Evolutionary conservation across 2,888 invertebrate genomes (phyloP), one percentile per base, ranked within the genome.

Genomic region (Phengaris arion): DNA sequence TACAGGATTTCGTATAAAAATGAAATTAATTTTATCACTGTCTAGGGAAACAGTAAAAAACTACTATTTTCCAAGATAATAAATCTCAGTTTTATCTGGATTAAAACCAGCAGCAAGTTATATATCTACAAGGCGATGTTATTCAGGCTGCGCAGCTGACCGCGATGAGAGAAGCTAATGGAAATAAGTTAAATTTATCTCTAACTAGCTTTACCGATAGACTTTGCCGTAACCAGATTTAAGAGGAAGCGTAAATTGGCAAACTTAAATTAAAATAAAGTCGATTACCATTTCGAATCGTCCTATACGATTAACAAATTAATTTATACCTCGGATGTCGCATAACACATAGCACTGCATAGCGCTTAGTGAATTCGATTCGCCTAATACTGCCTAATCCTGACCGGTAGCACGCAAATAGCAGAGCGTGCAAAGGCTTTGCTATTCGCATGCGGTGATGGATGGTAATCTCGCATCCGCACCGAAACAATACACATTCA

Each of bases 331-430:
- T 52, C 54, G 59, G 22, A 64, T 35, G 35, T 13, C 13, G 64
- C 64, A 45, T 64, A 64, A 45, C 12, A 35, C 15, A 45, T 35
- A 15, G 89, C 84, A 82, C 89, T 83, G 89, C 89, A 91, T 82
- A 89, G 88, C 86, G 91, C 91, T 92, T 91, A 92, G 88, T 85
- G 88, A 91, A 92, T 92, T 90, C 92, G 90, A 93, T 93, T 91
- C 90, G 89, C 88, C 88, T 93, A 93, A 92, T 92, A 84, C 92
- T 84, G 82, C 84, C 88, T 92, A 93, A 92, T 92, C 92, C 93
- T 85, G 86, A 82, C 86, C 86, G 83, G 87, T 85, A 84, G 87
- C 85, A 84, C 87, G 83, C 88, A 89, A 90, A 92, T 89, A 87
- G 91, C 85, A 83, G 85, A 81, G 86, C 85, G 85, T 85, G 86